Base-by-base conservation (phyloP, 2,113 vertebrate species). In the Salvelinus alpinus region DNA sequence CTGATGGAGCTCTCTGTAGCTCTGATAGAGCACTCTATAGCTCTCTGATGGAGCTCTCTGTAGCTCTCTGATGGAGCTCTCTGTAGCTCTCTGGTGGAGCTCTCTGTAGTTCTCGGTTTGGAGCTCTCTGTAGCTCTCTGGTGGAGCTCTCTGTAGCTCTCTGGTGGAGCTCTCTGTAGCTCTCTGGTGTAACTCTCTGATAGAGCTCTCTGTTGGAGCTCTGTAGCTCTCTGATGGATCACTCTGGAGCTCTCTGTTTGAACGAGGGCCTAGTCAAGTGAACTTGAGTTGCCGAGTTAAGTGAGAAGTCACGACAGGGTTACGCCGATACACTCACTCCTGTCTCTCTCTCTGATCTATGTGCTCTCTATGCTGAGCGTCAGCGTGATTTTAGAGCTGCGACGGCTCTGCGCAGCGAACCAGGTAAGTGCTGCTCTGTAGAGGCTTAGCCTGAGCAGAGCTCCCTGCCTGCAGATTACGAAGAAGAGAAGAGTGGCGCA, bases 351-450 rank as follows among this genome's bases (percentile, higher is more conserved):
- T 44, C 13, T 76, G 51, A 59, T 60, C 67, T 60, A 0, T 60
- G 18, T 14, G 73, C 27, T 20, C 27, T 24, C 48, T n/a, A 3
- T 29, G 24, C 64, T 68, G 57, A 69, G 51, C 48, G 57, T 75
- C 66, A 51, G 57, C 38, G 20, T 60, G 74, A 76, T 34, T 70
- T 14, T 13, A 27, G 34, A 38, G 38, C 18, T 38, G 74, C 34
- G 66, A 44, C 54, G 29, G 65, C 57, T 76, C 68, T 31, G 69
- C 51, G 60, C 59, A 51, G 16, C 64, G 24, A 27, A 34, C 67
- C 60, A 65, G 38, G 34, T 77, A 71, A 71, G 69, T 22, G 20
- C 54, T 48, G 57, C 20, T 38, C 29, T 9, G 38, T 11, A 31
- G 27, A 34, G 5, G 48, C 66, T 34, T 38, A 75, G 73, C 54